phyloP scores from a whole-genome alignment of 2,888 invertebrate genomes.

The Athripsodes cinereus region DNA sequence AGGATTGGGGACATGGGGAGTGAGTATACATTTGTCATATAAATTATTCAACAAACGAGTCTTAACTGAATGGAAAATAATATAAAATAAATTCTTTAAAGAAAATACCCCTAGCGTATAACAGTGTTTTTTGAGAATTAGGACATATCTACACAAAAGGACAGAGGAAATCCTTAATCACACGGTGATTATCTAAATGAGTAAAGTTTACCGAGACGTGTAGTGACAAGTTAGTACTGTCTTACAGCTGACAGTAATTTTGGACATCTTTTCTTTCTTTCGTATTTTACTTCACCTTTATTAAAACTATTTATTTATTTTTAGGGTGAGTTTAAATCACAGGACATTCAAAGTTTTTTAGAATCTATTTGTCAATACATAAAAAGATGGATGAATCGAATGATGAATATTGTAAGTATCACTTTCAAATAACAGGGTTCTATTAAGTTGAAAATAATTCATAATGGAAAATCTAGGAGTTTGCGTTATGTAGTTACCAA shows the following conservation, averaged over 20 bases:
- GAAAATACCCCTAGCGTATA: neutral
- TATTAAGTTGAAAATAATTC: too few species aligned
- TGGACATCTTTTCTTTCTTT: too few species aligned
- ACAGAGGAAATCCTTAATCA: neutral
- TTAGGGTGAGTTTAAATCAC: neutral
- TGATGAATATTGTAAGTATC: neutral
- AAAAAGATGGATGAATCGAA: neutral
- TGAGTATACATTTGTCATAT: slow-evolving; percentile 6
- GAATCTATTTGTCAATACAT: neutral
- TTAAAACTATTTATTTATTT: neutral
- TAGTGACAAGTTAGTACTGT: too few species aligned
- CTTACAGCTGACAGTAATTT: too few species aligned
- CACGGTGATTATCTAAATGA: neutral
- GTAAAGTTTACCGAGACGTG: neutral
- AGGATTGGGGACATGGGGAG: slow-evolving; percentile 25
- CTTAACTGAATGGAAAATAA: neutral
- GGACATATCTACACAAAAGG: neutral
- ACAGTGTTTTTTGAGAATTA: neutral
- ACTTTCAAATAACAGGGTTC: neutral
- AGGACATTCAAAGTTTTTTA: neutral
- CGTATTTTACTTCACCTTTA: too few species aligned
- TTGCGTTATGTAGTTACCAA: too few species aligned
- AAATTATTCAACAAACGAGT: neutral
- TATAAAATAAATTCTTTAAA: neutral
- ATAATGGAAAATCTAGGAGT: too few species aligned